Evolutionary conservation across 1,140 invertebrate species (phyloP), one percentile per base, ranked within the genome.

Genomic region (Drosophila insularis): DNA sequence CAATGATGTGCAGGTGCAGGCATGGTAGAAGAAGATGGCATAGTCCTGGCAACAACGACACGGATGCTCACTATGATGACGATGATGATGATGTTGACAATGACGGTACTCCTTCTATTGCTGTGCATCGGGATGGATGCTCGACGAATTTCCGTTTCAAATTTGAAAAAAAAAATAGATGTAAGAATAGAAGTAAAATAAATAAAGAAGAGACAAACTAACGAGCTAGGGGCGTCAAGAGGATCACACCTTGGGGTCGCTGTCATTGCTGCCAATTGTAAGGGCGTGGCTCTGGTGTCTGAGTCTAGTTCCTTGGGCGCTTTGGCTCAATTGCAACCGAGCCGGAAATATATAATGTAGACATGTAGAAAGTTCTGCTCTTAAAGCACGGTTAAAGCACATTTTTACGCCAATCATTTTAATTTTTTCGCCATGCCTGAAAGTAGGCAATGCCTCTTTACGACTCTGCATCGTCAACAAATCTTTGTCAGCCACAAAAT

Each of bases 401-500:
- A 79, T 65, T 14, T 58, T 60, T 68, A 39, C 31, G 43, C 43
- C 39, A 71, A 56, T 59, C 43, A 50, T 68, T 86, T 86, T 70
- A 79, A 75, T 72, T 68, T 71, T 53, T 67, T 19, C 40, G 63
- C 61, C 55, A 43, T 40, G n/a, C 40, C 50, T 31, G 46, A 58
- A 21, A 65, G 32, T 40, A 19, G 67, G 46, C 67, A 35, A 59
- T 53, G 43, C 8, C 27, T 54, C 43, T 78, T 68, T 63, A 86
- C 67, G 75, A 82, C 67, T 73, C 31, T 82, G 79, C 81, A 73
- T 60, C 79, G 79, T 82, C 82, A 66, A 79, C 82, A 86, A 86
- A 86, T 86, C 82, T 66, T 72, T 71, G 76, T 76, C 53, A 69
- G 71, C 68, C 84, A 89, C 84, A 86, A 86, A 86, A 86, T 82